These are phyloP conservation scores for Teleogryllus occipitalis DNA, from an alignment of 1,140 invertebrate species.

Conservation along the genomic window DNA sequence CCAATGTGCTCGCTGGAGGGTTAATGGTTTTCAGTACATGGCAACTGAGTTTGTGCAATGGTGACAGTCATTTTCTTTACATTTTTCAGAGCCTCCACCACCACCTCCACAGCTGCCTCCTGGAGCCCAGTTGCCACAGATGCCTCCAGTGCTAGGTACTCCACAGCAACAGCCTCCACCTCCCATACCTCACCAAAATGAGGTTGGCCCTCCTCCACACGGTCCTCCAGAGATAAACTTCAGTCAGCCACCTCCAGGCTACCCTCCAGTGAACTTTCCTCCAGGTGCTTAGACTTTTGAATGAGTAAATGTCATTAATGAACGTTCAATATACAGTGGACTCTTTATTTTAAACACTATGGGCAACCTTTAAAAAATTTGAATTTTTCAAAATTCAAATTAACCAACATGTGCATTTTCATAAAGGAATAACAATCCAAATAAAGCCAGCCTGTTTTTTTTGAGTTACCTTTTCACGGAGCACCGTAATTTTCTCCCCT, in stretches of 20 bases:
- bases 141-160: constrained; percentile 23
- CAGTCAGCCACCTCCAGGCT: constrained; percentile 47
- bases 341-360: no score
- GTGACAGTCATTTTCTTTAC: not conserved
- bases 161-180: constrained; percentile 25
- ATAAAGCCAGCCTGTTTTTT: no score
- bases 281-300: constrained; percentile 23
- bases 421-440: no score
- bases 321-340: no score
- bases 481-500: no score
- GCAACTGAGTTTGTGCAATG: not conserved
- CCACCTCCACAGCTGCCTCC: constrained; percentile 21
- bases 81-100: not conserved
- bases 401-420: no score
- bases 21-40: not conserved
- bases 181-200: constrained; percentile 11
- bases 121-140: constrained; percentile 19
- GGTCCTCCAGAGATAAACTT: constrained; percentile 36
- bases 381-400: no score
- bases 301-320: no score
- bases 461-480: no score
- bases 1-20: not conserved
- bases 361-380: no score
- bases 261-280: constrained; percentile 33
- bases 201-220: constrained; percentile 12